A percentile compares a stretch with the other conserved stretches of the same genome.
phyloP scores from a whole-genome alignment of 2,888 invertebrate species.

The Periphyllus acericola region DNA sequence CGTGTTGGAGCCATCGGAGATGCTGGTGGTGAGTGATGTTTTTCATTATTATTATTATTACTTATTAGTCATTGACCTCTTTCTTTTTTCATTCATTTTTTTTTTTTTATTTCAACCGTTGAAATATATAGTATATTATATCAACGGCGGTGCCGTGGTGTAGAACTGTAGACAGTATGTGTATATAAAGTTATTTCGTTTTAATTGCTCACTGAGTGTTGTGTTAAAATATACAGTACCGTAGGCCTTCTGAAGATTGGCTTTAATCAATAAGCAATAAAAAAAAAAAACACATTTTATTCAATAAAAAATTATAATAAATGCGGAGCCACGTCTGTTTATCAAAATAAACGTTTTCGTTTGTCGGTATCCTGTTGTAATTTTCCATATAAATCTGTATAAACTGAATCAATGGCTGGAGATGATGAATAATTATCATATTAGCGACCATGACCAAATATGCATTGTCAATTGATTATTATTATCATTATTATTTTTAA shows the following conservation, averaged over 20 bases:
- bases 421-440: background rate
- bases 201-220: constrained; percentile 21
- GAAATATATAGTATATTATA: constrained; percentile 21
- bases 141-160: background rate
- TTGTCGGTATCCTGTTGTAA: constrained; percentile 1
- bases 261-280: constrained; percentile 12
- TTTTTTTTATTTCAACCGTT: background rate
- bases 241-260: background rate
- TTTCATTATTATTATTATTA: constrained; percentile 17
- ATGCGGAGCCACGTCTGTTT: background rate
- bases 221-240: constrained; percentile 4
- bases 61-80: constrained; percentile 27
- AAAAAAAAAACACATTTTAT: background rate
- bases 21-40: constrained; percentile 81
- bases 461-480: background rate
- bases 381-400: background rate
- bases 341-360: constrained; percentile 21
- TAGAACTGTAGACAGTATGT: too few relatives aligned
- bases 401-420: background rate
- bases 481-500: background rate
- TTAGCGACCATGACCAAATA: background rate
- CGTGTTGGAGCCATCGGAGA: constrained; percentile 85
- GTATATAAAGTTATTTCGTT: constrained; percentile 15
- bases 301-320: constrained; percentile 9
- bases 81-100: background rate